Base-by-base conservation (phyloP, 2,888 invertebrate genomes). In the Caradrina kadenii region DNA sequence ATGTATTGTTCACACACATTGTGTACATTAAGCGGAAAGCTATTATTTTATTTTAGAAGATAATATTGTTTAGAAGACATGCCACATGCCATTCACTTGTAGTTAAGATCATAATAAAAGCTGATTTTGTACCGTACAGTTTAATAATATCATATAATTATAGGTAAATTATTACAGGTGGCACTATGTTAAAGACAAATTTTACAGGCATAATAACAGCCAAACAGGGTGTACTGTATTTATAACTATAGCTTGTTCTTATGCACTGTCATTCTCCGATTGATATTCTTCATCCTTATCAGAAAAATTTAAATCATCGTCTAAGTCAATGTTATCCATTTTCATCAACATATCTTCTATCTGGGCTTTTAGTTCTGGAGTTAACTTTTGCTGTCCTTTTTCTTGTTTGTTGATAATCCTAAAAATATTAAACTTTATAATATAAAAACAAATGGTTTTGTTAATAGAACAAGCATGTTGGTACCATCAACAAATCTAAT, bases 341-440 rank as follows among this genome's bases (percentile, higher is more conserved):
- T 91, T 89, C 49, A 82, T 77, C 64, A 93, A 69, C 76, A 93
- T 82, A 5, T 90, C 89, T 78, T 92, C 91, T 73, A 94, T 86
- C 64, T 90, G 83, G 53, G 84, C 63, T 60, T 84, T 82, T 22
- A 89, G 73, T 72, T 89, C 90, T 64, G 88, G 81, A 69, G 88
- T 86, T 62, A 89, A 64, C 84, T 89, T 79, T 90, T 93, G 83
- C 89, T 94, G 73, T 88, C 93, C 90, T 87, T 93, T 87, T 87
- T 94, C 96, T 95, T 96, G 88, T 87, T 93, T 93, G 71, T 92
- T 93, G 59, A 95, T 82, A 53, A 88, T 88, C 81, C 94, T 86
- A 39, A 93, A 77, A 19, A 19, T 15, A 26, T n/a, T 11, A 1
- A 42, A 0, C 1, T 13, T 2, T 31, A 42, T 42, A 19, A 17